Conservation (phyloP, 2,113 vertebrate genomes). For the Arvicanthis niloticus region DNA sequence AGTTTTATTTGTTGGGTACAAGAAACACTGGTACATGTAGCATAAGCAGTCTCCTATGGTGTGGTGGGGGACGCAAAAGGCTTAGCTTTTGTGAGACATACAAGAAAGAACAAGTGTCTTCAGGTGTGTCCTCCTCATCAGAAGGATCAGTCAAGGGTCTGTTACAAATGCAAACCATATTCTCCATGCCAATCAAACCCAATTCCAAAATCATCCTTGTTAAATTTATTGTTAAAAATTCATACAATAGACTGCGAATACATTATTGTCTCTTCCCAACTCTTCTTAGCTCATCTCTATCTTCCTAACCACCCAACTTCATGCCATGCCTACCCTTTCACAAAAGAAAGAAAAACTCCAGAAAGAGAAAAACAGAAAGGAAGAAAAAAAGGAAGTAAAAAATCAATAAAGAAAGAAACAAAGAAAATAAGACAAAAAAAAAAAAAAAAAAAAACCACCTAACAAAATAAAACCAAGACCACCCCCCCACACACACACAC, state of each 20-base stretch:
- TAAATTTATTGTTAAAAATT: neutral
- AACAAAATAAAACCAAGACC: no score
- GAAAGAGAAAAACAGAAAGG: neutral
- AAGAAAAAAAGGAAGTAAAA: neutral
- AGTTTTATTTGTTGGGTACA: neutral
- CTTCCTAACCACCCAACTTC: neutral
- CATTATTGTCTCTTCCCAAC: neutral
- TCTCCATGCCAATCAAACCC: neutral
- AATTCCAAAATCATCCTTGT: neutral
- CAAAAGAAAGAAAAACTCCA: neutral
- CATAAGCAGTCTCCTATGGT: neutral
- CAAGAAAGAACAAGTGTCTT: neutral
- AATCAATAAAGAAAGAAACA: neutral
- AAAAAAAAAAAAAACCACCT: neutral
- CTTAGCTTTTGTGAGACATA: neutral
- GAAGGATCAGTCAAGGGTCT: neutral
- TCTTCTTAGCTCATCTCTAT: neutral
- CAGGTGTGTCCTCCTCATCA: fast-evolving
- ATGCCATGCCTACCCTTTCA: neutral
- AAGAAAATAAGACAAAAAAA: neutral
- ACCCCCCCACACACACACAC: no score
- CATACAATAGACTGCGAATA: neutral
- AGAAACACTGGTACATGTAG: no score
- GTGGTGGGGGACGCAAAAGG: fast-evolving
- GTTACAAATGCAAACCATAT: neutral